Percentiles rank a stretch among this genome's conserved stretches.
Evolutionary conservation across 2,113 vertebrate genomes (phyloP).

Genomic region (Marcusenius ussheri): DNA sequence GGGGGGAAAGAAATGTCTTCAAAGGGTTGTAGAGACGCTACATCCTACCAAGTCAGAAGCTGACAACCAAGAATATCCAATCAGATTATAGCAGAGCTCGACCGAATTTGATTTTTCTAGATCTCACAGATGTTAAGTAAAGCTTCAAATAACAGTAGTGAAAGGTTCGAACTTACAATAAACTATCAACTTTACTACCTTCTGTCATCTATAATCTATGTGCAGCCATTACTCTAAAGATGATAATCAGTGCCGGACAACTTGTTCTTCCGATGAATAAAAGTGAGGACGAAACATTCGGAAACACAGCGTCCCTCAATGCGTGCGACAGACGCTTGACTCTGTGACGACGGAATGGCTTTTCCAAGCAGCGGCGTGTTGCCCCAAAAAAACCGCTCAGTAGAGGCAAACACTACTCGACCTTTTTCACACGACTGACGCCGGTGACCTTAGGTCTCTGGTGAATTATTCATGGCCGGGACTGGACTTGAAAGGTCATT

Average conservation of each 20-base stretch:
- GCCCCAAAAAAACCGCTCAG: background rate
- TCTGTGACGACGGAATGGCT: background rate
- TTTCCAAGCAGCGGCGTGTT: no score
- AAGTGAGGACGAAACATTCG: background rate
- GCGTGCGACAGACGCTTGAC: background rate
- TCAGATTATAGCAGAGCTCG: background rate
- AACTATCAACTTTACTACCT: background rate
- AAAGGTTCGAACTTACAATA: background rate
- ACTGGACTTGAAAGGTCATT: conserved; percentile 11
- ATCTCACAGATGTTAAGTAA: background rate
- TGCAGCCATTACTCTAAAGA: background rate
- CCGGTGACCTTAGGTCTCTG: background rate
- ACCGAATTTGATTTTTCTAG: background rate
- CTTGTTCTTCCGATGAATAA: background rate
- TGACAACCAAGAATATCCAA: background rate
- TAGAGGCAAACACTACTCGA: background rate
- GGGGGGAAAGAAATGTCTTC: background rate
- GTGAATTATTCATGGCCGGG: conserved; percentile 8
- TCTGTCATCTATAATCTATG: background rate
- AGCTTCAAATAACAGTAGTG: background rate
- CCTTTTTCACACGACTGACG: background rate
- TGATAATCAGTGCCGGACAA: background rate
- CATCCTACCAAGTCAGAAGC: background rate
- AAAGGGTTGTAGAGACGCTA: background rate
- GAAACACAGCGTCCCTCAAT: background rate